These are phyloP conservation scores for Chymomyza fuscimana DNA, from an alignment of 2,888 invertebrate genomes.

Conservation along the genomic window DNA sequence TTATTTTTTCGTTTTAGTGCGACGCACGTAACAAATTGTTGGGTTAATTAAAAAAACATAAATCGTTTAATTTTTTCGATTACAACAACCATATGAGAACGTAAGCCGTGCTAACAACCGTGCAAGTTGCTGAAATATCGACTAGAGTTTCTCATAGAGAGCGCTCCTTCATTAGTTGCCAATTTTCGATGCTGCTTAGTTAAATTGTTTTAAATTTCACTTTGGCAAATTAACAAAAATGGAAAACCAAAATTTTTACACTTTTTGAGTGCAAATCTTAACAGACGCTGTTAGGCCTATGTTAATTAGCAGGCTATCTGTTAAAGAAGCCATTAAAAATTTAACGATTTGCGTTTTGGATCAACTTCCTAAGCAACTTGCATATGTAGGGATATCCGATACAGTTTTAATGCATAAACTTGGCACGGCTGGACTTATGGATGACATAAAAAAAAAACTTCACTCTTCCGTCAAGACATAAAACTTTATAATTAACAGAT, in stretches of 20 bases:
- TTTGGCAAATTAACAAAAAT: neutral
- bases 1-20: slow-evolving; percentile 52
- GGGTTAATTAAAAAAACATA: slow-evolving; percentile 79
- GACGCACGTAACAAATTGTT: slow-evolving; percentile 78
- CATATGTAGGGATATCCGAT: neutral
- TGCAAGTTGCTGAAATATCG: slow-evolving; percentile 20
- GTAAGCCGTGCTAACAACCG: slow-evolving; percentile 56
- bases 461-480: slow-evolving; percentile 37
- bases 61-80: slow-evolving; percentile 72
- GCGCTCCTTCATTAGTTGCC: neutral
- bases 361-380: neutral
- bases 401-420: neutral
- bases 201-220: neutral
- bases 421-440: slow-evolving; percentile 33
- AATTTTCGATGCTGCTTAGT: neutral
- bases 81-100: slow-evolving; percentile 1
- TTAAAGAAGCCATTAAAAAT: slow-evolving; percentile 42
- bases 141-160: neutral
- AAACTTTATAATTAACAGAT: slow-evolving; percentile 51
- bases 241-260: neutral
- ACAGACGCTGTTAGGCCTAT: slow-evolving; percentile 38
- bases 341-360: slow-evolving; percentile 38
- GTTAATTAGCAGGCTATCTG: slow-evolving; percentile 45
- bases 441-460: slow-evolving; percentile 49
- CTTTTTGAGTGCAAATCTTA: neutral